These are phyloP conservation scores for Trachops cirrhosus DNA, from an alignment of 2,797 vertebrate species.

Conservation along the genomic window DNA sequence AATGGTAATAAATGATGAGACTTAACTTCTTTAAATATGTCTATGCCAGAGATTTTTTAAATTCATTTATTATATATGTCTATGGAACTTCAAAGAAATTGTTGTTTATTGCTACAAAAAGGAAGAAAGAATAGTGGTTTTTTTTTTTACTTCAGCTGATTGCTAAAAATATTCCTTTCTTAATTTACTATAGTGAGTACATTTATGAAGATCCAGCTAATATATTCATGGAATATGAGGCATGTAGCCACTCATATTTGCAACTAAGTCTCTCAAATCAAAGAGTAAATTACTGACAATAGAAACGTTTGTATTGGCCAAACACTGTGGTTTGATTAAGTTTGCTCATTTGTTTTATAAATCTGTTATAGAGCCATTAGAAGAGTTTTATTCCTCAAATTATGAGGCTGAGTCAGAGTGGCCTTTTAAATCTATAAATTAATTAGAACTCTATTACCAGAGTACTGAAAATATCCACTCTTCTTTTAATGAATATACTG, in stretches of 20 bases:
- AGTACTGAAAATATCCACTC: constrained; percentile 37
- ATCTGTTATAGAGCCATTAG: constrained; percentile 58
- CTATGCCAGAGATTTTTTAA: not conserved
- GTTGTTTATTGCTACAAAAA: not conserved
- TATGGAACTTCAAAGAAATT: not conserved
- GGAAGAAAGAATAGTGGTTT: not conserved
- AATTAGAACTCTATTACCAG: constrained; percentile 65
- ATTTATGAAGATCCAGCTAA: constrained; percentile 45
- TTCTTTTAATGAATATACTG: constrained; percentile 49
- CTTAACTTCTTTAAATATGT: not conserved
- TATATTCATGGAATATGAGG: constrained; percentile 41
- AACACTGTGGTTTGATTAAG: constrained; percentile 51
- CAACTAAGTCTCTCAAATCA: constrained; percentile 41
- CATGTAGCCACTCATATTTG: constrained; percentile 30
- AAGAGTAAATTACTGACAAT: constrained; percentile 41
- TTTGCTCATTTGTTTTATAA: constrained; percentile 63
- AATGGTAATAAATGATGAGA: not conserved
- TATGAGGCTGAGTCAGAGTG: constrained; percentile 57
- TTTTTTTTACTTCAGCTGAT: not conserved
- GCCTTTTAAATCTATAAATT: constrained; percentile 68
- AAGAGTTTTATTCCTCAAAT: constrained; percentile 68
- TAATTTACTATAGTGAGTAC: constrained; percentile 35
- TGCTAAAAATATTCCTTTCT: constrained; percentile 54
- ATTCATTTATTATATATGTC: not conserved
- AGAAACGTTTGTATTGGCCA: constrained; percentile 32